Base-by-base conservation (phyloP, 2,888 invertebrate species). In the Cephus pulcher region DNA sequence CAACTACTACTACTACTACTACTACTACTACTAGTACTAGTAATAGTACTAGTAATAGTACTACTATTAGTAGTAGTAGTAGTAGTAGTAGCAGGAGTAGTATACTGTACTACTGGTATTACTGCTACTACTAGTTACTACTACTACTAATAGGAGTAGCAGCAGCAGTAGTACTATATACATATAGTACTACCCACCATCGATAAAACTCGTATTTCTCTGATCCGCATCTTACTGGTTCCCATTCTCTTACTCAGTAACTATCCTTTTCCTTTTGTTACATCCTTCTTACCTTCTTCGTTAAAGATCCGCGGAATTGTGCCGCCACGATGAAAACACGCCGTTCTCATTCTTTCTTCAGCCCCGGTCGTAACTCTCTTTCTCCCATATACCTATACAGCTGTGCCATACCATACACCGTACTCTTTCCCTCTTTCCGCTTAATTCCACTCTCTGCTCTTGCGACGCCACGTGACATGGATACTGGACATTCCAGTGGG, bases 401-500 rank as follows among this genome's bases (percentile, higher is more conserved):
- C 56, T 9, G 9, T 23, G 56, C 23, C 1, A 9, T 40, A 56
- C 56, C 9, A 9, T 23, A 23, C 23, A 56, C 34, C 69, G 75
- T 79, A 77, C 79, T 80, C 76, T 40, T 15, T 79, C 76, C 76
- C 78, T 73, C 76, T 79, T 68, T 73, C 71, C 34, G 34, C 11
- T 73, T 15, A 12, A 56, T 34, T 32, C 34, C 74, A 68, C 74
- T 68, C 30, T 73, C 76, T 69, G 34, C 70, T 34, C 68, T 33
- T 75, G 75, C 69, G 78, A 70, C n/a, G 70, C 76, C 69, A 76
- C 76, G 33, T 77, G 79, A 30, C 75, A 69, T 77, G 73, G 78
- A 84, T 81, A 68, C 80, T 81, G 79, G 69, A 71, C 80, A 82
- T 80, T 80, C 81, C 82, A 40, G 69, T 32, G 71, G 37, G 40